Base-by-base conservation (phyloP, 2,888 invertebrate genomes). In the Drosophila atripex region DNA sequence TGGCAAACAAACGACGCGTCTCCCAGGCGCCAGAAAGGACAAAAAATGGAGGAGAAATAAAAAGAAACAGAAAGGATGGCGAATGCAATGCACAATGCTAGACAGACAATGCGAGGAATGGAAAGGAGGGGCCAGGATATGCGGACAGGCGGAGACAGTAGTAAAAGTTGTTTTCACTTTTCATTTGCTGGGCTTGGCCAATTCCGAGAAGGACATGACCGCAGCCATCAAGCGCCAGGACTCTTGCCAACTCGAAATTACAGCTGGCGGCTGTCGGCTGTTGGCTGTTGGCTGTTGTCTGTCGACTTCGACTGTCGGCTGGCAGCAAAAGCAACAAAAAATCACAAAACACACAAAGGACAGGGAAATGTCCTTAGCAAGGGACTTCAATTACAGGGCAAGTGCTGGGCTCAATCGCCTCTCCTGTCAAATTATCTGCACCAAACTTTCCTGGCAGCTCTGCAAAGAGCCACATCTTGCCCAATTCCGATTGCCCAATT, bases 81-180 rank as follows among this genome's bases (percentile, higher is more conserved):
- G 58, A 61, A 63, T 86, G 84, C 83, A 87, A 25, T 30, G 39
- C 50, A 41, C 46, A 56, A 43, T 59, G 57, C 56, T 46, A 74
- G 74, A 53, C 71, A 68, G 75, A 18, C 57, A 51, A 53, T 43
- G 23, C 45, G 35, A 28, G 28, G 28, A 9, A 9, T 1, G 28
- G 39, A 23, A 14, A 28, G 39, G 23, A 11, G 5, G 21, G 11
- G 32, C 16, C 21, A 51, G 45, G 12, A 61, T 21, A 43, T 35
- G 47, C 49, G 21, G 21, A 18, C 60, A 46, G 45, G 8, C 28
- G 45, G 56, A 47, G 50, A 65, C 56, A 51, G 77, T 71, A 87
- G 86, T 87, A 89, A 89, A 89, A 88, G 88, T 88, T 88, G 87
- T 89, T 88, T 88, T 88, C 88, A 88, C 88, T 88, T 88, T 88